Percentiles rank a stretch among this genome's conserved stretches.
phyloP scores from a whole-genome alignment of 2,797 vertebrate genomes.

The Borostomias antarcticus region DNA sequence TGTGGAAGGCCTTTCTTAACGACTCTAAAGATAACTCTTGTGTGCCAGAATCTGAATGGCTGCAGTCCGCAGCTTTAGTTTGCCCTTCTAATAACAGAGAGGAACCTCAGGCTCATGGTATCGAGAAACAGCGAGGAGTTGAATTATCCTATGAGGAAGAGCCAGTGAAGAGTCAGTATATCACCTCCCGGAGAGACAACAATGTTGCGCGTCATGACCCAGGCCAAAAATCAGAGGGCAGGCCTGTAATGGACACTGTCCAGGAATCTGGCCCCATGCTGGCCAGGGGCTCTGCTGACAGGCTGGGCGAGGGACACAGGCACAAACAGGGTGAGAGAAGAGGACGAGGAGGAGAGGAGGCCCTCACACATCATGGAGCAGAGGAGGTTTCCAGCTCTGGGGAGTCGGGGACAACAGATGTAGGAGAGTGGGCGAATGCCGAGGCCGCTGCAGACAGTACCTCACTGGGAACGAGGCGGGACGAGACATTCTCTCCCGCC shows the following conservation, averaged over 20 bases:
- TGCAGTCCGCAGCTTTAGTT: conserved; percentile 64
- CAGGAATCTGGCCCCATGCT: conserved; percentile 50
- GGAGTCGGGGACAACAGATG: conserved; percentile 61
- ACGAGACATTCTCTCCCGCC: conserved; percentile 57
- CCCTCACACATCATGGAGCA: conserved; percentile 38
- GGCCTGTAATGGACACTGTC: conserved; percentile 50
- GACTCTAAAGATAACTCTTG: conserved; percentile 37
- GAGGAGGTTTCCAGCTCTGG: conserved; percentile 67
- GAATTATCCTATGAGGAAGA: too few relatives aligned
- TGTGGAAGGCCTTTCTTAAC: conserved; percentile 55
- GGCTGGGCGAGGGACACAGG: conserved; percentile 45
- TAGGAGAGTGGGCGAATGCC: conserved; percentile 61
- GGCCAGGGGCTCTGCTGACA: conserved; percentile 52
- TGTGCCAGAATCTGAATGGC: conserved; percentile 67
- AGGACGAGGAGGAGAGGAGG: conserved; percentile 48
- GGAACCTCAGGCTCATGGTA: conserved; percentile 16
- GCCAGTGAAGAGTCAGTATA: conserved; percentile 37
- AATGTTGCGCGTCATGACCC: conserved; percentile 35
- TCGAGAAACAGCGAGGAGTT: too few relatives aligned
- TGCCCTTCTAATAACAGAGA: conserved; percentile 55
- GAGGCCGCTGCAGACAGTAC: conserved; percentile 57
- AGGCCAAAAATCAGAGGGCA: conserved; percentile 62
- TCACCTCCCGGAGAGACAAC: conserved; percentile 50
- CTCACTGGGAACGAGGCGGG: conserved; percentile 59
- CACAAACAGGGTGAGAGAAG: conserved; percentile 25